Conservation (phyloP, 1,140 invertebrate genomes). For the Pollicipes pollicipes region DNA sequence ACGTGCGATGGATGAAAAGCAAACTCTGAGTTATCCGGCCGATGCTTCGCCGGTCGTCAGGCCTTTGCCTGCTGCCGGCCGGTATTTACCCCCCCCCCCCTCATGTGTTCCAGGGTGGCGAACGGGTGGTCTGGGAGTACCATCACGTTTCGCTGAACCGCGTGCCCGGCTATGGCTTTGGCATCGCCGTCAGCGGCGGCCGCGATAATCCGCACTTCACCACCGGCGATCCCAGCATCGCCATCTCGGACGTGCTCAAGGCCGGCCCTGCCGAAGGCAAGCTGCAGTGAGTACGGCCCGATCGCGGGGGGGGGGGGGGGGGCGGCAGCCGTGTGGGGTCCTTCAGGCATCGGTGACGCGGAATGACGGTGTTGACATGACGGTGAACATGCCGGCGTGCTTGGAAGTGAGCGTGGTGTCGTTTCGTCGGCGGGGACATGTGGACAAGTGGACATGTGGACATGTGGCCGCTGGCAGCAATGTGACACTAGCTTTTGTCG, state of each 20-base stretch:
- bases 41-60: too few relatives aligned
- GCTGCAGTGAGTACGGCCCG: slow-evolving; percentile 40
- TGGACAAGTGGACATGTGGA: too few relatives aligned
- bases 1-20: too few relatives aligned
- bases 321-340: slow-evolving; percentile 4
- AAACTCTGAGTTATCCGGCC: too few relatives aligned
- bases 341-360: not conserved
- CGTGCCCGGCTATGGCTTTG: slow-evolving; percentile 93
- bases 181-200: slow-evolving; percentile 93
- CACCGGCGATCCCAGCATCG: slow-evolving; percentile 90
- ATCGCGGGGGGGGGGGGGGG: slow-evolving; percentile 57
- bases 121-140: slow-evolving; percentile 69
- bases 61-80: too few relatives aligned
- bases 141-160: slow-evolving; percentile 76
- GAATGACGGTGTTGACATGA: not conserved
- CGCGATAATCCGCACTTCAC: slow-evolving; percentile 95
- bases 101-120: slow-evolving; percentile 36
- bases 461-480: too few relatives aligned
- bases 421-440: not conserved
- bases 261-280: slow-evolving; percentile 93
- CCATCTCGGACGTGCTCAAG: slow-evolving; percentile 91
- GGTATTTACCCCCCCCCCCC: too few relatives aligned
- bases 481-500: too few relatives aligned
- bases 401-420: not conserved
- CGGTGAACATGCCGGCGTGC: not conserved